Conservation (phyloP, 2,888 invertebrate genomes). For the Platypus cylindrus region DNA sequence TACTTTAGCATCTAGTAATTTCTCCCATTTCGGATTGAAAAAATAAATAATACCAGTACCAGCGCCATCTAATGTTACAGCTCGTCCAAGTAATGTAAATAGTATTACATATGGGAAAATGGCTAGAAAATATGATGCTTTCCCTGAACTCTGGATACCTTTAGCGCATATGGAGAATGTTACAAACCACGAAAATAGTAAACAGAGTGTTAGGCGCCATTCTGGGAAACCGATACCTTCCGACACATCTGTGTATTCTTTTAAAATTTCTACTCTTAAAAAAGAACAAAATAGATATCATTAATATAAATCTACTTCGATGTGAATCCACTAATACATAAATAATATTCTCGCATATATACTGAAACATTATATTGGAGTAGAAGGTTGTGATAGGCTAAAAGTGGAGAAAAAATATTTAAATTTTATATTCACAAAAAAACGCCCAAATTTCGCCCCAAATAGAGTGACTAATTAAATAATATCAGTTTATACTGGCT, state of each 20-base stretch:
- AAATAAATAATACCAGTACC: slow-evolving; percentile 64
- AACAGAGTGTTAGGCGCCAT: slow-evolving; percentile 55
- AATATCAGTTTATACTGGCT: too few relatives aligned
- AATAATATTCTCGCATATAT: too few relatives aligned
- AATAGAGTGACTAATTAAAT: too few relatives aligned
- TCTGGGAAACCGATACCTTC: slow-evolving; percentile 42
- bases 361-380: too few relatives aligned
- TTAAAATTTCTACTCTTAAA: slow-evolving; percentile 40
- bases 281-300: slow-evolving; percentile 6
- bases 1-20: slow-evolving; percentile 55
- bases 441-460: too few relatives aligned
- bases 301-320: too few relatives aligned
- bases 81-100: slow-evolving; percentile 55
- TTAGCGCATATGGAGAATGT: slow-evolving; percentile 56
- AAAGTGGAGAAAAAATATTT: too few relatives aligned
- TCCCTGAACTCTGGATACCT: slow-evolving; percentile 67
- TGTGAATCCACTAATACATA: too few relatives aligned
- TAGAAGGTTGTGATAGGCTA: too few relatives aligned
- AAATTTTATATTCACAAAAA: too few relatives aligned
- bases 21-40: slow-evolving; percentile 64
- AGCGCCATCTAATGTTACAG: slow-evolving; percentile 55
- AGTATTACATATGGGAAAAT: slow-evolving; percentile 72
- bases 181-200: slow-evolving; percentile 53
- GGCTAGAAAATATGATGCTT: slow-evolving; percentile 77
- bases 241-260: slow-evolving; percentile 35